phyloP scores from a whole-genome alignment of 2,797 vertebrate species.

The Gymnoscopelus microlampas region DNA sequence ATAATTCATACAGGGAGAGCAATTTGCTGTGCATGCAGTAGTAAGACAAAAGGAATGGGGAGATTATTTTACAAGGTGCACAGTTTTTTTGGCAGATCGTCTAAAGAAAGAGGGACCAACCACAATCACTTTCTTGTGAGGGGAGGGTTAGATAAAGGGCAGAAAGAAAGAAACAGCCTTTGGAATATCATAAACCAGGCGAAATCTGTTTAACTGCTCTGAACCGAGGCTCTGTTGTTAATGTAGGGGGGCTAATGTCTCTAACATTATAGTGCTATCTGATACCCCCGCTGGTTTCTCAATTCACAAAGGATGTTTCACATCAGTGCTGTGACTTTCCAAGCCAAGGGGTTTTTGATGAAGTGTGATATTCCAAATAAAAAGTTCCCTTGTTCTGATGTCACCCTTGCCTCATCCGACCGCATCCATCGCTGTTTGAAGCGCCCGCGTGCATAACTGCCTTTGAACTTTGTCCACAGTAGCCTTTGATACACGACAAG shows the following conservation, averaged over 20 bases:
- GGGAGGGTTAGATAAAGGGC: conserved; percentile 21
- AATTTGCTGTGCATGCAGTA: conserved; percentile 42
- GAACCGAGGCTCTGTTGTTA: conserved; percentile 9
- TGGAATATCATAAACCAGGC: conserved; percentile 9
- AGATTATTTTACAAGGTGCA: conserved; percentile 47
- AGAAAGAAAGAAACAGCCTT: conserved; percentile 9
- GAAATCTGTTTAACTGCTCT: conserved; percentile 40
- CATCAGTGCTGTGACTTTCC: conserved; percentile 34
- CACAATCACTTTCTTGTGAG: conserved; percentile 18
- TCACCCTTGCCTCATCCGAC: conserved; percentile 72
- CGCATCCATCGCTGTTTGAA: conserved; percentile 69
- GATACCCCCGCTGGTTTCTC: conserved; percentile 31
- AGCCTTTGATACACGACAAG: conserved; percentile 57
- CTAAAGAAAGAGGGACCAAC: conserved; percentile 1
- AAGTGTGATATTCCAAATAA: conserved; percentile 73
- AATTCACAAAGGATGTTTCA: conserved; percentile 16
- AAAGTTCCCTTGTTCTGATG: conserved; percentile 68
- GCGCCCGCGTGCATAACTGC: conserved; percentile 33
- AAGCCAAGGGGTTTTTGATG: conserved; percentile 43
- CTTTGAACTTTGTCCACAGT: conserved; percentile 64
- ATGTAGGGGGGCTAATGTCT: conserved; percentile 34
- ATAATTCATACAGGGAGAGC: conserved; percentile 40
- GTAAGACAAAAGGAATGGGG: conserved; percentile 28
- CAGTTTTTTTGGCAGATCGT: conserved; percentile 30
- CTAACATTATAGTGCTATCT: conserved; percentile 27